Evolutionary conservation across 2,888 invertebrate genomes (phyloP), one percentile per base, ranked within the genome.

Genomic region (Drosophila multiciliata): DNA sequence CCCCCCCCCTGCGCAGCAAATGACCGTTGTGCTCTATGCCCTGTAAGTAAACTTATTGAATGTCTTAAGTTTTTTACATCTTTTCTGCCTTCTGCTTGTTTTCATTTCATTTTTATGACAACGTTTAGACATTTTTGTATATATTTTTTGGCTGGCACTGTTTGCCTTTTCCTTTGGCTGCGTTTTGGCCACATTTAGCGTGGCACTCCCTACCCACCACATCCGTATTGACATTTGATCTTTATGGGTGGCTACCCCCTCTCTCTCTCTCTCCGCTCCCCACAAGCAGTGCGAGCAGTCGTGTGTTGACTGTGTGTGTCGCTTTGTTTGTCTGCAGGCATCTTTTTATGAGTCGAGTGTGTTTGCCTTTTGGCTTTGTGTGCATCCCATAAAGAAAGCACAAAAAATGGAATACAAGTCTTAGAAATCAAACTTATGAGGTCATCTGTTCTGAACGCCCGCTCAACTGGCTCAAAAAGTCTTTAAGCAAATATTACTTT

Each of bases 291-390:
- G 3, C 26, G 12, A n/a, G 45, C 26, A 67, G 58, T 70, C 71
- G 67, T 77, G 59, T 80, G 76, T 78, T 73, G 73, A 75, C 77
- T 84, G 80, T 84, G 80, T 84, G 80, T 80, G 82, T 84, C 78
- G 88, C 85, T 88, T 82, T 91, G 91, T 91, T 91, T 91, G 91
- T 90, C 90, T 89, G 82, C 88, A 77, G 92, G 91, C 92, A 91
- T 91, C 92, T 92, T 91, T 91, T 91, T 91, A 92, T 91, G 92
- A 89, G 91, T 92, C 91, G 90, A 92, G 93, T 92, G 90, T 92
- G 93, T 92, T 92, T 92, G 92, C 91, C 92, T 91, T 93, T 91
- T 90, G 93, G 93, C 93, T 92, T 93, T 92, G 45, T 92, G 70
- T 81, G 67, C 91, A 86, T 91, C 90, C 92, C 92, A 92, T 91